Conservation (phyloP, 2,888 invertebrate species). For the Clitarchus hookeri region DNA sequence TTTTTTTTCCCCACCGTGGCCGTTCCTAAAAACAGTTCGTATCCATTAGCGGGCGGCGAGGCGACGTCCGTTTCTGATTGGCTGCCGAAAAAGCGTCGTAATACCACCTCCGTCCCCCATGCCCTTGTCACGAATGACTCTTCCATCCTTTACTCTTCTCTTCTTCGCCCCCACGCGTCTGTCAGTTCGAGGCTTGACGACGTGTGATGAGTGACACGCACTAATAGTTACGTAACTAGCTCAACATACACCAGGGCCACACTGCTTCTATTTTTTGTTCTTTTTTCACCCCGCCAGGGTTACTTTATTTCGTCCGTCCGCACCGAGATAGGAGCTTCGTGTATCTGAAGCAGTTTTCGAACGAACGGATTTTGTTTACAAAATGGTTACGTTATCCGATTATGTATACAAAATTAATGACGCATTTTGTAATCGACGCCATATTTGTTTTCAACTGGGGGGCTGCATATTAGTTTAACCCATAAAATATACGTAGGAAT, state of each 20-base stretch:
- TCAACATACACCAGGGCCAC: neutral
- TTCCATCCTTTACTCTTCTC: neutral
- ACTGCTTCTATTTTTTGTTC: too few relatives aligned
- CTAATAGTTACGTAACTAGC: slow-evolving; percentile 7
- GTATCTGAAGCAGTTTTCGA: too few relatives aligned
- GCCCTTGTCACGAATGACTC: neutral
- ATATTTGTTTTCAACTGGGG: too few relatives aligned
- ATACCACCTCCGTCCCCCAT: neutral
- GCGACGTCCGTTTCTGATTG: slow-evolving; percentile 4
- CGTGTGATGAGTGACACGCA: neutral
- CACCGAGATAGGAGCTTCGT: too few relatives aligned
- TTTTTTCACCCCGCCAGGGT: too few relatives aligned
- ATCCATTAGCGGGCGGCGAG: neutral
- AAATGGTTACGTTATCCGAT: too few relatives aligned
- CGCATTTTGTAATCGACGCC: too few relatives aligned
- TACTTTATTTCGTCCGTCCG: too few relatives aligned
- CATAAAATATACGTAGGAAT: too few relatives aligned
- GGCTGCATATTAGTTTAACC: too few relatives aligned
- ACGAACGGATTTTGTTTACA: too few relatives aligned
- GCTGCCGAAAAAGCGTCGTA: neutral
- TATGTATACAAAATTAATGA: too few relatives aligned
- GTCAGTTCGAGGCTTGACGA: neutral
- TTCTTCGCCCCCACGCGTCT: neutral
- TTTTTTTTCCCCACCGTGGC: neutral
- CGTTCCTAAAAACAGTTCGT: slow-evolving; percentile 10